Evolutionary conservation across 64 coral and sea anemone genomes (phyloP).

Genomic region (Acropora yongei): DNA sequence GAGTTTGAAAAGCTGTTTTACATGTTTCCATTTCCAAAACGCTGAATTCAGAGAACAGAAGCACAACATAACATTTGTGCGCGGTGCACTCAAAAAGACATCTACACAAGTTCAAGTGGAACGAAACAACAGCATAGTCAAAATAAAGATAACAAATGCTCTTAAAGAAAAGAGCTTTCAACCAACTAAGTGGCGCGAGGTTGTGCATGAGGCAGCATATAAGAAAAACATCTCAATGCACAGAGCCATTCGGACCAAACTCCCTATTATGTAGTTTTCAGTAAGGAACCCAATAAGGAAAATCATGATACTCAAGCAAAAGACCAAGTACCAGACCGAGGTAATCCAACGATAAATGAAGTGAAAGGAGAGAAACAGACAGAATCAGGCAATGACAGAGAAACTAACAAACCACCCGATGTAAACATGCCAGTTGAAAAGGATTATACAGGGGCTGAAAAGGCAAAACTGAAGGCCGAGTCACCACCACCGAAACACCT

Average conservation of each 20-base stretch:
- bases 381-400: not conserved
- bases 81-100: not conserved
- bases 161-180: not conserved
- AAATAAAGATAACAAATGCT: not conserved
- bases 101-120: conserved; percentile 10
- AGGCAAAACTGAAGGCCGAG: not conserved
- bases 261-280: not conserved
- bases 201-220: not conserved
- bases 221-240: not conserved
- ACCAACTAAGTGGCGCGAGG: not conserved
- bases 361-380: not conserved
- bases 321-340: not conserved
- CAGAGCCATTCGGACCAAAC: not conserved
- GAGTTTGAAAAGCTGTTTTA: not conserved
- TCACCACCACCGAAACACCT: not conserved
- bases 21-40: not conserved
- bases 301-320: not conserved
- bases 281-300: not conserved
- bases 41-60: not conserved
- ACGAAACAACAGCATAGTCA: not conserved
- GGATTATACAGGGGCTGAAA: not conserved
- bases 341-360: not conserved
- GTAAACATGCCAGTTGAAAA: not conserved
- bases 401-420: not conserved
- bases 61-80: not conserved